phyloP scores from a whole-genome alignment of 1,140 invertebrate genomes.

The Euura lappo region DNA sequence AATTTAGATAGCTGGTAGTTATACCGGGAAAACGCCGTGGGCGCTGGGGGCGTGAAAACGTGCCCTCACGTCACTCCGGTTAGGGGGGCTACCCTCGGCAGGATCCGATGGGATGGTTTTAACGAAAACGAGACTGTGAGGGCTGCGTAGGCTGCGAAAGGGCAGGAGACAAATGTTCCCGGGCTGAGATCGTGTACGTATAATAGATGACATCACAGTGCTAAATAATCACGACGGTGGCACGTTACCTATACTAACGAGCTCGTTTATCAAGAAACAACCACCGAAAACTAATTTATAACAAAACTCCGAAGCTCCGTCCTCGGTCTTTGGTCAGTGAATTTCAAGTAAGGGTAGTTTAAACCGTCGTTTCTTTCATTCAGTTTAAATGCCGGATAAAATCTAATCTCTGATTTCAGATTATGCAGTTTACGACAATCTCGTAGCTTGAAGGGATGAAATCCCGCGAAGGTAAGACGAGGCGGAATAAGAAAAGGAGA shows the following conservation, averaged over 20 bases:
- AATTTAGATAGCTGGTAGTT: conserved; percentile 11
- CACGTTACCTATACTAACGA: conserved; percentile 14
- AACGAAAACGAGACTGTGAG: not conserved
- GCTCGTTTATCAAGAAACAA: conserved; percentile 12
- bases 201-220: conserved; percentile 7
- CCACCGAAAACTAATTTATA: conserved; percentile 13
- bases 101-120: not conserved
- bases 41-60: too few relatives aligned
- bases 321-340: not conserved
- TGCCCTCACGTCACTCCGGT: too few relatives aligned
- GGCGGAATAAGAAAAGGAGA: not conserved
- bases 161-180: conserved; percentile 14
- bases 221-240: conserved; percentile 16
- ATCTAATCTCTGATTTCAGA: conserved; percentile 1
- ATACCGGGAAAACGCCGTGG: too few relatives aligned
- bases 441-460: not conserved
- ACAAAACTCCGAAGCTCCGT: not conserved
- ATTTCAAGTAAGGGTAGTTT: too few relatives aligned
- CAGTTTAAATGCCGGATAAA: not conserved
- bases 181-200: not conserved
- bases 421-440: not conserved
- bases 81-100: too few relatives aligned
- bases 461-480: not conserved
- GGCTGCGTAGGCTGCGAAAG: not conserved
- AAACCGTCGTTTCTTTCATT: too few relatives aligned